Evolutionary conservation across 2,797 vertebrate species (phyloP).

Genomic region (Schizothorax lantsangensis): DNA sequence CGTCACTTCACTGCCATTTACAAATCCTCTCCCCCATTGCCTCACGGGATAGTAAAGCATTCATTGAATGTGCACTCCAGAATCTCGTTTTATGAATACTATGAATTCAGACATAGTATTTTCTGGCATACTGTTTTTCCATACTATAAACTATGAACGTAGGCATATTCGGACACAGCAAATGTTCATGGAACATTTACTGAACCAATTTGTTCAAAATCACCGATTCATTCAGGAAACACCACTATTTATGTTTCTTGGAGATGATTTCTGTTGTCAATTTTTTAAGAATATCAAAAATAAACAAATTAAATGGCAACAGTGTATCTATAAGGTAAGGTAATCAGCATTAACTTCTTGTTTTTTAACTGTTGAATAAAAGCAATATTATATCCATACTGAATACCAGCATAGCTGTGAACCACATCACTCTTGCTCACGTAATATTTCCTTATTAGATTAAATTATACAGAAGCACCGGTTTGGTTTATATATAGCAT

Average conservation of each 20-base stretch:
- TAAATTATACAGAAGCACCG: neutral
- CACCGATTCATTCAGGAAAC: neutral
- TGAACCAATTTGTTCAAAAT: neutral
- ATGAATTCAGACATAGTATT: neutral
- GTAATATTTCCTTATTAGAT: neutral
- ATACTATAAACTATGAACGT: neutral
- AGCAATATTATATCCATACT: neutral
- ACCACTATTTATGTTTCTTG: neutral
- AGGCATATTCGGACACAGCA: neutral
- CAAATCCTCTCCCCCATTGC: neutral
- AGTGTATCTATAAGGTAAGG: neutral
- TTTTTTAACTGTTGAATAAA: neutral
- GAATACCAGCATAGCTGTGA: neutral
- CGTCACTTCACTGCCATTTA: neutral
- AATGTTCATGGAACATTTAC: neutral
- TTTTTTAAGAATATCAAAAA: neutral
- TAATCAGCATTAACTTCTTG: neutral
- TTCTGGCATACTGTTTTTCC: neutral
- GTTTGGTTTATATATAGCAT: neutral
- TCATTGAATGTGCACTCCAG: neutral
- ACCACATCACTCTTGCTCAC: neutral
- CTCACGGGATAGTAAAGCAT: neutral
- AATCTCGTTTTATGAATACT: neutral
- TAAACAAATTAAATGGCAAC: neutral
- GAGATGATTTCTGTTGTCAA: neutral